A percentile compares a stretch with the other conserved stretches of the same genome.
Conservation (phyloP, 2,888 invertebrate genomes). For the Callosobruchus maculatus region DNA sequence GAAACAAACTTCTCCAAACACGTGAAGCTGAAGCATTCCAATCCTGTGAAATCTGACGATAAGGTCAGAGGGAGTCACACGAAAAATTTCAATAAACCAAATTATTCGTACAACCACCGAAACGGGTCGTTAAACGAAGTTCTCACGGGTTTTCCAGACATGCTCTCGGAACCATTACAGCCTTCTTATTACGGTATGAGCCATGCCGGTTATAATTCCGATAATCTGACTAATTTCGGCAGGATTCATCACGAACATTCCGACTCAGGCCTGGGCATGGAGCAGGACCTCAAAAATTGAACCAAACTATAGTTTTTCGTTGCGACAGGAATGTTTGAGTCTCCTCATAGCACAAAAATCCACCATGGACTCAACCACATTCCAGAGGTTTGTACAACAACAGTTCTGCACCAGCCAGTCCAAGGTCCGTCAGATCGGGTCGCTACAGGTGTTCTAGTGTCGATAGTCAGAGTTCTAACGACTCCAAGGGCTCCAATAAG, state of each 20-base stretch:
- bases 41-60: constrained; percentile 22
- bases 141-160: neutral
- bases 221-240: neutral
- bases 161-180: neutral
- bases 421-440: constrained; percentile 78
- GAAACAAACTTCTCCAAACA: constrained; percentile 66
- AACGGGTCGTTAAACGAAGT: neutral
- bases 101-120: neutral
- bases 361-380: too few relatives aligned
- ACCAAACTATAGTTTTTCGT: neutral
- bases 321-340: too few relatives aligned
- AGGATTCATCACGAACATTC: constrained; percentile 8
- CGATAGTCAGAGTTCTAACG: constrained; percentile 87
- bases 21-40: constrained; percentile 51
- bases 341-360: too few relatives aligned
- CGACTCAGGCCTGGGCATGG: constrained; percentile 5
- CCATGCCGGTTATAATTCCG: neutral
- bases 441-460: constrained; percentile 73
- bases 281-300: constrained; percentile 1
- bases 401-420: too few relatives aligned
- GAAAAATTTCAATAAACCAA: neutral
- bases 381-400: too few relatives aligned
- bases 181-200: neutral
- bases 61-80: constrained; percentile 12
- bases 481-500: constrained; percentile 68